Evolutionary conservation across 2,797 vertebrate genomes (phyloP), one percentile per base, ranked within the genome.

Genomic region (Staurois parvus): DNA sequence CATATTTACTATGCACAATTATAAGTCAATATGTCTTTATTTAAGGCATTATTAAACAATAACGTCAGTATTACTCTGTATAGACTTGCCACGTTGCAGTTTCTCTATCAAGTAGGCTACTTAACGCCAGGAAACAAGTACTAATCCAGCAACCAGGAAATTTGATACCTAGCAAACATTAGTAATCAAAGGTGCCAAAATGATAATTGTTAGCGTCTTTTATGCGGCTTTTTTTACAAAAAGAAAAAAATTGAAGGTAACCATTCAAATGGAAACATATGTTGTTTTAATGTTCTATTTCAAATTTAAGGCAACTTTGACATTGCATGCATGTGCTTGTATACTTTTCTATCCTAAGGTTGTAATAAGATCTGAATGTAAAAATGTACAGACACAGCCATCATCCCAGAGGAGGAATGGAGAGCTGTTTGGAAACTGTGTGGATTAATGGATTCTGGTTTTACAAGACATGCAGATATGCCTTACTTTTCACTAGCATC

Each of bases 281-380:
- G 85, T 83, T 87, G 68, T 83, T 87, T 79, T 79, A 74, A 87
- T 87, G 64, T 79, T 84, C 64, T 72, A 69, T 62, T 79, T 74
- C 56, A 73, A 28, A 52, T 75, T 45, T 74, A 59, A 83, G 85
- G 74, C 76, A 74, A 75, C 62, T 87, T 77, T 87, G 81, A 83
- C 85, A 84, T 79, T 52, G 26, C 68, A 68, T 64, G 68, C 69
- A 73, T 83, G 85, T 74, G 67, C 66, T 62, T 70, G 69, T 67
- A 87, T 83, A 79, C 9, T 66, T 76, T 59, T 59, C 78, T 79
- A 79, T 75, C 76, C 85, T 84, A 67, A 59, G 76, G 66, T 32
- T 87, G 85, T 79, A 87, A 87, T 87, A 84, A 70, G 85, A 87
- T 83, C 85, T 83, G 81, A 87, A 84, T 69, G 81, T 45, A 79